Evolutionary conservation across 2,797 vertebrate species (phyloP), one percentile per base, ranked within the genome.

Genomic region (Tragelaphus oryx): DNA sequence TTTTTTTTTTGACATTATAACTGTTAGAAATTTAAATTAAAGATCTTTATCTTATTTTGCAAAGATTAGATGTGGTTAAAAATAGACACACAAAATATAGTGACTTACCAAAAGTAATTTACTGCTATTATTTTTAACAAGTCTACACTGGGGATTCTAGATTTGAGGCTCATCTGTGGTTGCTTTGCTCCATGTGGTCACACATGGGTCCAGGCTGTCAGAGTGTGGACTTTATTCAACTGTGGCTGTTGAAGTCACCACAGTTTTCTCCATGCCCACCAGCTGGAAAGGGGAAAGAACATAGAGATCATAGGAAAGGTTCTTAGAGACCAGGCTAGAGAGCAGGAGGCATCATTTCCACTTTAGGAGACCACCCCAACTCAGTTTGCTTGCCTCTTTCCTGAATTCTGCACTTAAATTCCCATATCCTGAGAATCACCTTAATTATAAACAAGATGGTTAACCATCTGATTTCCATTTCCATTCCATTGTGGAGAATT

Each of bases 1-100:
- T 83, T 93, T 5, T 83, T 93, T 88, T 75, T 79, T 86, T 87
- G 55, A 57, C 37, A 13, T 30, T 93, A 44, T 68, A n/a, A 80
- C 4, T 80, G 2, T 78, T 48, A 59, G 8, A 87, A 80, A 22
- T 79, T 91, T 71, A 86, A 93, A 8, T 24, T 62, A 30, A 87
- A 57, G 3, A 68, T 24, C 33, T 92, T 57, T 59, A 33, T 14
- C 9, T 60, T 78, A 44, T 82, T 80, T 81, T 90, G 18, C 41
- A 82, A 87, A 74, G 4, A n/a, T 50, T 89, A 44, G n/a, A 46
- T 86, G 22, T n/a, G 10, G 1, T 65, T 86, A 30, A 89, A 94
- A 92, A 57, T 30, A n/a, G 11, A 59, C 5, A 17, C 6, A 83
- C 13, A 12, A 37, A 71, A 48, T 2, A 41, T 74, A 26, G 8